Evolutionary conservation across 2,888 invertebrate species (phyloP).

Genomic region (Platycheirus albimanus): DNA sequence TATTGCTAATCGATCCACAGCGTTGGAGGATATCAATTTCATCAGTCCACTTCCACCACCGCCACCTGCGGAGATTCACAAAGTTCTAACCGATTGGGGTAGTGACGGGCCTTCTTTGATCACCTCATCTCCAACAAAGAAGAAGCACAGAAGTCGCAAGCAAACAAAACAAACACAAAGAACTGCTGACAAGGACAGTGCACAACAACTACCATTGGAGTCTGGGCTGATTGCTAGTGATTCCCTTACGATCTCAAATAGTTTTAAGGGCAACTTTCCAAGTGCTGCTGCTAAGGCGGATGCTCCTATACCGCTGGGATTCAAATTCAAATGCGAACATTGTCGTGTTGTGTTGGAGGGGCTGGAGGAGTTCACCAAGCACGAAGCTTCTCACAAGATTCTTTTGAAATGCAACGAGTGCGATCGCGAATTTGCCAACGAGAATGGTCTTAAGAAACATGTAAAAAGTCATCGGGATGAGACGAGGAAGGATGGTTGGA

Average conservation of each 20-base stretch:
- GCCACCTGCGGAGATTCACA: slow-evolving; percentile 19
- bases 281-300: slow-evolving; percentile 78
- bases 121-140: slow-evolving; percentile 39
- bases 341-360: slow-evolving; percentile 79
- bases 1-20: slow-evolving; percentile 16
- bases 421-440: slow-evolving; percentile 79
- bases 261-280: slow-evolving; percentile 67
- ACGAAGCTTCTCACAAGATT: slow-evolving; percentile 79
- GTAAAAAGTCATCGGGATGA: slow-evolving; percentile 80
- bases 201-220: background rate
- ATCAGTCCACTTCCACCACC: slow-evolving; percentile 64
- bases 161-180: slow-evolving; percentile 41
- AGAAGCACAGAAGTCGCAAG: slow-evolving; percentile 60
- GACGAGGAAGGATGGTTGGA: slow-evolving; percentile 80
- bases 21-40: slow-evolving; percentile 52
- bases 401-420: slow-evolving; percentile 80
- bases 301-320: slow-evolving; percentile 52
- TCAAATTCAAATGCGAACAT: slow-evolving; percentile 80
- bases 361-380: slow-evolving; percentile 77
- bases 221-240: slow-evolving; percentile 10
- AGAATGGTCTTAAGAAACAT: slow-evolving; percentile 80
- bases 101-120: background rate
- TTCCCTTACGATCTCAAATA: slow-evolving; percentile 66
- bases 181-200: background rate
- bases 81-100: background rate